Evolutionary conservation across 2,888 invertebrate species (phyloP), one percentile per base, ranked within the genome.

Genomic region (Hirtodrosophila confusa): DNA sequence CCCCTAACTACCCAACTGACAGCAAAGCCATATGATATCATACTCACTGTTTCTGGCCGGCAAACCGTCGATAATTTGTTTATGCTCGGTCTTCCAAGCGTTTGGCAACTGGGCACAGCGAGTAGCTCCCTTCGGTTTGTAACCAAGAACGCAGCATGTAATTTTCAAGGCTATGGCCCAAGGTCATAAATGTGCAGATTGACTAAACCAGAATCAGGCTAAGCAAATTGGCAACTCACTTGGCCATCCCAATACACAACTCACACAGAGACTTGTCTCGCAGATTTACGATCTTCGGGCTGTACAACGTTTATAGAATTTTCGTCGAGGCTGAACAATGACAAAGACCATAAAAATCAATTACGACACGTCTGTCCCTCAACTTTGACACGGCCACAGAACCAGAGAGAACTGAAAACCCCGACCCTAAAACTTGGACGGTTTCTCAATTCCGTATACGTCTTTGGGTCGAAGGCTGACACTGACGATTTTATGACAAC

Each of bases 401-500:
- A 49, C 9, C 53, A 51, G 29, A 31, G 8, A 31, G 31, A 31
- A 31, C 11, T 9, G 17, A 31, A 29, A 41, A 37, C 43, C 37
- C 27, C 39, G 41, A 33, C 33, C 29, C 29, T 31, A 23, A 37
- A 31, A 31, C 9, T 7, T 31, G 9, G 27, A 27, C 27, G 35
- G 35, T 36, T 36, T 41, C 39, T n/a, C 31, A 11, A 43, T 55
- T 11, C 45, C 12, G 29, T 29, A 39, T 36, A 48, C 24, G 47
- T 29, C 49, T 49, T 47, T 47, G 43, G 39, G 51, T 37, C 31
- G 33, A 43, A 9, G 31, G 17, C 68, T 57, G 54, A 72, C 72
- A 64, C 66, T 88, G 86, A 83, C 79, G 75, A 85, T 83, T 89
- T 89, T 89, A 88, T 89, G 88, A 87, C 88, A 89, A 76, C 86